phyloP scores from a whole-genome alignment of 92 coral and sea anemone genomes.

The Phenganax stokvisi region DNA sequence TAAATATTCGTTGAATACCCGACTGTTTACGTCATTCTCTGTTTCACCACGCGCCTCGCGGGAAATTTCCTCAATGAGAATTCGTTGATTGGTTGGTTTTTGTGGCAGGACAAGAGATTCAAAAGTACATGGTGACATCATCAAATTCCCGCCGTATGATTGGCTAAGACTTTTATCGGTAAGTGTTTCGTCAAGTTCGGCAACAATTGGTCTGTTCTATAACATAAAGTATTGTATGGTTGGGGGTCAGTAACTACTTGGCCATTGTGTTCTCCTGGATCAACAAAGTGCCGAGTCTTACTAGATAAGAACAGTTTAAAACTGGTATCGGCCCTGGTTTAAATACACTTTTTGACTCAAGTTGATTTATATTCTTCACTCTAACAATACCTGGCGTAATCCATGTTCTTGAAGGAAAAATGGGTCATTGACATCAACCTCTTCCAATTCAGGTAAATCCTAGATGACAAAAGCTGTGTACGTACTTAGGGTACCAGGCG shows the following conservation, averaged over 20 bases:
- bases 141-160: background rate
- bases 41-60: background rate
- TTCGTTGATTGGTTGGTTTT: slow-evolving; percentile 7
- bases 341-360: background rate
- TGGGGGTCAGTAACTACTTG: slow-evolving; percentile 48
- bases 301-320: background rate
- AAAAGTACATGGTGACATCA: slow-evolving; percentile 29
- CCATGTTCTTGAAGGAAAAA: slow-evolving; percentile 42
- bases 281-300: background rate
- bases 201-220: slow-evolving; percentile 48
- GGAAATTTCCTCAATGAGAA: slow-evolving; percentile 15
- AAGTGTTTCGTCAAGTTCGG: slow-evolving; percentile 37
- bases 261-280: background rate
- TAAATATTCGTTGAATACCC: background rate
- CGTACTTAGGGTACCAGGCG: background rate
- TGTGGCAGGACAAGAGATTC: background rate
- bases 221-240: background rate
- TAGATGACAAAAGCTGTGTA: slow-evolving; percentile 6
- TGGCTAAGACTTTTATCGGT: background rate
- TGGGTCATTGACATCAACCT: slow-evolving; percentile 73
- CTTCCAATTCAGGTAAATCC: slow-evolving; percentile 89
- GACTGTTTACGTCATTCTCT: background rate
- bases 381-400: background rate
- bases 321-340: background rate
- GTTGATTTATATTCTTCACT: background rate